Evolutionary conservation across 2,888 invertebrate genomes (phyloP).

Genomic region (Argyra leucocephala): DNA sequence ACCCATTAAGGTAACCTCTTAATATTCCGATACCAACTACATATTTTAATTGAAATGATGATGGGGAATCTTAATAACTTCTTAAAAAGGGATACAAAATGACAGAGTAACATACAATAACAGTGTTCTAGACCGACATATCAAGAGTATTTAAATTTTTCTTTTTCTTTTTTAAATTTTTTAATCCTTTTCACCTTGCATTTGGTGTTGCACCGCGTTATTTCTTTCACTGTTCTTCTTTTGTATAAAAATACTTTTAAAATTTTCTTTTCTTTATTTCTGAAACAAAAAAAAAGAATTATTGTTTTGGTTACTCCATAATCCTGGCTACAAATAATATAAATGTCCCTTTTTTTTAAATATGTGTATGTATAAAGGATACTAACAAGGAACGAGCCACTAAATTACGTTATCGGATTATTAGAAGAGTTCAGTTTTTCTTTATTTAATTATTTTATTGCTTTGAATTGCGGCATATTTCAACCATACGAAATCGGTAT

Average conservation of each 20-base stretch:
- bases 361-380: background rate
- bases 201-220: background rate
- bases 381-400: background rate
- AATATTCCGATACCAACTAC: no score
- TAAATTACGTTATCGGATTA: background rate
- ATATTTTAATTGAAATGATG: no score
- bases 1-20: no score
- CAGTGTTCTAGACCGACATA: no score
- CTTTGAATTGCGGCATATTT: background rate
- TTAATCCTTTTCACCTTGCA: conserved; percentile 3
- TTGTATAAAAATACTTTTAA: background rate
- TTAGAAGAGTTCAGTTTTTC: background rate
- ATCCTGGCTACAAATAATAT: no score
- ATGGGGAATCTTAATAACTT: no score
- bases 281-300: background rate
- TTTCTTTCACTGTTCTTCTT: background rate
- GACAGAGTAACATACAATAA: no score
- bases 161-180: background rate
- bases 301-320: background rate
- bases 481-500: background rate
- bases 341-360: no score
- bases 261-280: background rate
- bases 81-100: no score
- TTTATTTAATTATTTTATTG: background rate
- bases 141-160: no score